phyloP scores from a whole-genome alignment of 2,888 invertebrate species.

The Epistrophe eligans region DNA sequence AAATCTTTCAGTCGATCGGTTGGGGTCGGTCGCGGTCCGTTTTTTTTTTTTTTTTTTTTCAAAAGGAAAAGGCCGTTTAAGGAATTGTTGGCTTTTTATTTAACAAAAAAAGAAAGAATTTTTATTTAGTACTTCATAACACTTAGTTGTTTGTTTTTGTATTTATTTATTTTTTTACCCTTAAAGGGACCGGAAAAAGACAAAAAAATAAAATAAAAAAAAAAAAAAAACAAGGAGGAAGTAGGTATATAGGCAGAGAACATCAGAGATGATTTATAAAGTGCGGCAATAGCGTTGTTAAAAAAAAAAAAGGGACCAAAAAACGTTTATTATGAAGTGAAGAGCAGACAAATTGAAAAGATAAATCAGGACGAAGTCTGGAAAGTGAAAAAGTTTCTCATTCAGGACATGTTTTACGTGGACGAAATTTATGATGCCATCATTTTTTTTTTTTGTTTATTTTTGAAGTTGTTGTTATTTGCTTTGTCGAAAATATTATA shows the following conservation, averaged over 20 bases:
- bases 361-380: conserved; percentile 62
- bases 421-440: conserved; percentile 28
- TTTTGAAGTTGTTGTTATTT: conserved; percentile 2
- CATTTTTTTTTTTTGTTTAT: conserved; percentile 7
- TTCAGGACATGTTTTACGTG: conserved; percentile 40
- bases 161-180: conserved; percentile 21
- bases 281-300: conserved; percentile 51
- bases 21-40: conserved; percentile 33
- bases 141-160: conserved; percentile 29
- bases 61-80: conserved; percentile 24
- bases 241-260: background rate
- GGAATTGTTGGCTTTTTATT: conserved; percentile 37
- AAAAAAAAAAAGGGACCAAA: conserved; percentile 45
- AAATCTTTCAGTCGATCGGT: conserved; percentile 32
- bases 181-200: conserved; percentile 33
- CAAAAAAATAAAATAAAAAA: background rate
- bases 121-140: conserved; percentile 47
- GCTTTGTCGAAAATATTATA: conserved; percentile 22
- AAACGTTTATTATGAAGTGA: conserved; percentile 54
- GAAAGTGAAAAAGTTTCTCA: conserved; percentile 64
- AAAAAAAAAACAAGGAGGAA: background rate
- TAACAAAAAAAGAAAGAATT: background rate
- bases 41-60: conserved; percentile 3
- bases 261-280: conserved; percentile 58
- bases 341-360: conserved; percentile 70